Conservation (phyloP, 1,140 invertebrate genomes). For the Palaemon carinicauda region DNA sequence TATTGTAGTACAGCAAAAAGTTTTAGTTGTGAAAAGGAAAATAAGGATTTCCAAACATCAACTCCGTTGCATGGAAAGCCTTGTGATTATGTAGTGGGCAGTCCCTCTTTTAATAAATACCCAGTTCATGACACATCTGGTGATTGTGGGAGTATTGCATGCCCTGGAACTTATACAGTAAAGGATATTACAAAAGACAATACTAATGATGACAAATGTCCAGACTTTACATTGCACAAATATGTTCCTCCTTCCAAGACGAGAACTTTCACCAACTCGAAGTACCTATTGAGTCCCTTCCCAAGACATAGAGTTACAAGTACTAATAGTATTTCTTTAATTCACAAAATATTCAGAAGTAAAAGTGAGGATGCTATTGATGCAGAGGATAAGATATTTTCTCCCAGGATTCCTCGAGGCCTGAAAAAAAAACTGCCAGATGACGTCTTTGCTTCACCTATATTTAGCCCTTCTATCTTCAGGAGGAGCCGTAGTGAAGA, state of each 20-base stretch:
- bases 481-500: conserved; percentile 40
- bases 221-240: too few species aligned
- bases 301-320: background rate
- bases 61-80: background rate
- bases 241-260: too few species aligned
- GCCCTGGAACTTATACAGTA: too few species aligned
- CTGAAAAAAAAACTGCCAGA: background rate
- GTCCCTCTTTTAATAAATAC: background rate
- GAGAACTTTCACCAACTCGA: too few species aligned
- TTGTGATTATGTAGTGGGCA: background rate
- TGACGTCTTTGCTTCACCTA: conserved; percentile 1
- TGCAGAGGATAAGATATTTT: background rate
- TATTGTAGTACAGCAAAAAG: background rate
- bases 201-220: too few species aligned
- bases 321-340: background rate
- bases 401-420: background rate
- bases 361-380: conserved; percentile 33
- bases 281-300: background rate
- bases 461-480: background rate
- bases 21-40: background rate
- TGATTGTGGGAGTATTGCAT: too few species aligned
- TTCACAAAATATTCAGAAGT: conserved; percentile 43
- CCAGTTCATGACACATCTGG: too few species aligned
- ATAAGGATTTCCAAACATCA: conserved; percentile 10
- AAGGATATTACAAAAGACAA: too few species aligned